phyloP scores from a whole-genome alignment of 2,797 vertebrate genomes.

The Gymnothorax javanicus region DNA sequence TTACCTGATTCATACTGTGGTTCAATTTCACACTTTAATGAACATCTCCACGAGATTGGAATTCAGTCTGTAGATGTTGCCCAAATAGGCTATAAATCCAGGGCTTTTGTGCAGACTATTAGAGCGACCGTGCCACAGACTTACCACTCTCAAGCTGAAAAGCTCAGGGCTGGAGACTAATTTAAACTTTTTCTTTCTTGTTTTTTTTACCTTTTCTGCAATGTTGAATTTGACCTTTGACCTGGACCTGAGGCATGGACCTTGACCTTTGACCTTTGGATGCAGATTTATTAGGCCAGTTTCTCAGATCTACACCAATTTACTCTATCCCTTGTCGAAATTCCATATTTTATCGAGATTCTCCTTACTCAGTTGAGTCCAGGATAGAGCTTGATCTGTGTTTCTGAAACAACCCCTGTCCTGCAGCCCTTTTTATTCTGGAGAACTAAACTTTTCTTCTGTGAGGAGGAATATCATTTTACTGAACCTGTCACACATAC shows the following conservation, averaged over 20 bases:
- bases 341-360: too few relatives aligned
- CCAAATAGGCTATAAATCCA: constrained; percentile 37
- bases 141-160: neutral
- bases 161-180: neutral
- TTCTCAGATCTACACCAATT: too few relatives aligned
- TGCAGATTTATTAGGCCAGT: too few relatives aligned
- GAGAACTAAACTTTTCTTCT: neutral
- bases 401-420: too few relatives aligned
- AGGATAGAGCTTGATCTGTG: too few relatives aligned
- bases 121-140: constrained; percentile 23
- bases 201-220: too few relatives aligned
- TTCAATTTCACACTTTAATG: constrained; percentile 52
- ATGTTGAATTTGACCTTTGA: too few relatives aligned
- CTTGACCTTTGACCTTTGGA: too few relatives aligned
- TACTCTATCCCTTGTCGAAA: too few relatives aligned
- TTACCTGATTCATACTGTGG: constrained; percentile 38
- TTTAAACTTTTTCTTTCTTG: too few relatives aligned
- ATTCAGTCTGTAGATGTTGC: constrained; percentile 14
- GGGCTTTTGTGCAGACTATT: constrained; percentile 23
- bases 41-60: constrained; percentile 34
- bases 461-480: neutral
- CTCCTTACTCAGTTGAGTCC: too few relatives aligned
- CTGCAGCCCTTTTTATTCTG: neutral
- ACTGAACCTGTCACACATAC: neutral
- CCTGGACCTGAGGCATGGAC: too few relatives aligned